Evolutionary conservation across 2,888 invertebrate genomes (phyloP).

Genomic region (Dryobotodes eremita): DNA sequence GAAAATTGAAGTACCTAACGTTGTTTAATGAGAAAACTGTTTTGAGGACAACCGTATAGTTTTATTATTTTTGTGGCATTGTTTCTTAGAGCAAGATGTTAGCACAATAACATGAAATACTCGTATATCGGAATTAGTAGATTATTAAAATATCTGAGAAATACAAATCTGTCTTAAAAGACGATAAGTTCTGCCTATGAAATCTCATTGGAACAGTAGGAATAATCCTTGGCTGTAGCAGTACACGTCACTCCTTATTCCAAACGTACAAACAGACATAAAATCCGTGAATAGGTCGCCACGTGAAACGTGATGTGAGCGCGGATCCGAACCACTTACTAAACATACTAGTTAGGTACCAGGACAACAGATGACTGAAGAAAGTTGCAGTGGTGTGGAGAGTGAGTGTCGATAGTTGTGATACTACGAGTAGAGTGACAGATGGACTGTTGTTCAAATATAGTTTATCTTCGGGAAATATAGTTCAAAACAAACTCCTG

Average conservation of each 20-base stretch:
- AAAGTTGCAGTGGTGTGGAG: background rate
- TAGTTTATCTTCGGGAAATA: background rate
- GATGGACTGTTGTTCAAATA: background rate
- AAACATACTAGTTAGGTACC: background rate
- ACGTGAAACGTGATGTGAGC: background rate
- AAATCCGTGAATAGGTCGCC: conserved; percentile 39
- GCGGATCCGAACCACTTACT: background rate
- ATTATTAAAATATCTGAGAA: background rate
- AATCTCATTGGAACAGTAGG: background rate
- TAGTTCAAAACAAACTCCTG: background rate
- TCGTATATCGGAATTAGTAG: background rate
- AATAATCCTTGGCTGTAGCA: too few species aligned
- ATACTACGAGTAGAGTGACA: background rate
- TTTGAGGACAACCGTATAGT: background rate
- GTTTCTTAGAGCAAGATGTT: background rate
- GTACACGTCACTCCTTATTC: conserved; percentile 16
- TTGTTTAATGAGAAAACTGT: conserved; percentile 2
- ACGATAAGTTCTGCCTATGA: too few species aligned
- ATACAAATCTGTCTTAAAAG: background rate
- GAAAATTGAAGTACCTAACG: background rate
- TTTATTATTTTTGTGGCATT: background rate
- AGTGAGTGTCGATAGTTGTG: background rate
- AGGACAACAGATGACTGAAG: background rate
- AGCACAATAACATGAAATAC: background rate
- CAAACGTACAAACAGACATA: conserved; percentile 13